phyloP scores from a whole-genome alignment of 2,113 vertebrate species.

The Petaurus breviceps region DNA sequence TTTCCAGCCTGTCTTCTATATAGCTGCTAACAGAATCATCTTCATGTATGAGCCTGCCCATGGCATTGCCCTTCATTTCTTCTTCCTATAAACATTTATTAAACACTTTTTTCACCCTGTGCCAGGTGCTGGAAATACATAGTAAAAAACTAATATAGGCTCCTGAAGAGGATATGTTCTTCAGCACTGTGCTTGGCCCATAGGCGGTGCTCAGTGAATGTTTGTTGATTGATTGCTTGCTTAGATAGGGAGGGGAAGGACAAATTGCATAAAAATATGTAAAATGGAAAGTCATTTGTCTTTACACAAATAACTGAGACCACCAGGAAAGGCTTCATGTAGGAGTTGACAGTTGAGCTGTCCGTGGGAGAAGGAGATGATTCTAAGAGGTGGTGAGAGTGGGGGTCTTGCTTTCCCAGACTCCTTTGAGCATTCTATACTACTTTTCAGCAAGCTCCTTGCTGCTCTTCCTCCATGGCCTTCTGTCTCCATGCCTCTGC shows the following conservation, averaged over 20 bases:
- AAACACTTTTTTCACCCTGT: not conserved
- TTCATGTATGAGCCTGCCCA: slow-evolving; percentile 20
- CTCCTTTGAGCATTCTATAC: not conserved
- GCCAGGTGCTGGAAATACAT: not conserved
- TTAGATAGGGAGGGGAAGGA: not conserved
- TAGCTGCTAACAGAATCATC: slow-evolving; percentile 11
- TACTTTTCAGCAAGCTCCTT: not conserved
- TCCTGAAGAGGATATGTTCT: not conserved
- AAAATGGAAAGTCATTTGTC: not conserved
- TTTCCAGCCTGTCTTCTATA: not conserved
- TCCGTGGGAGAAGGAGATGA: not conserved
- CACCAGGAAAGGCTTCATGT: not conserved
- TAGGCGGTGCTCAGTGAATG: not conserved
- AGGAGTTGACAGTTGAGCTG: not conserved
- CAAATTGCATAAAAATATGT: not conserved
- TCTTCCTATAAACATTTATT: slow-evolving; percentile 19
- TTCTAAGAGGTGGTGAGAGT: not conserved
- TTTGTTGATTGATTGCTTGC: not conserved
- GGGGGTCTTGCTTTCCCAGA: too few species aligned
- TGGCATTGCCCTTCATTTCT: slow-evolving; percentile 30
- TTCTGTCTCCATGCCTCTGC: not conserved
- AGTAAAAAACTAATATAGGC: not conserved
- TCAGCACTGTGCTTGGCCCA: not conserved
- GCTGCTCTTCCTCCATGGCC: too few species aligned
- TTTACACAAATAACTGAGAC: not conserved